Percentiles rank a stretch among this genome's conserved stretches.
Evolutionary conservation across 1,140 invertebrate species (phyloP).

Genomic region (Brachionus koreanus): DNA sequence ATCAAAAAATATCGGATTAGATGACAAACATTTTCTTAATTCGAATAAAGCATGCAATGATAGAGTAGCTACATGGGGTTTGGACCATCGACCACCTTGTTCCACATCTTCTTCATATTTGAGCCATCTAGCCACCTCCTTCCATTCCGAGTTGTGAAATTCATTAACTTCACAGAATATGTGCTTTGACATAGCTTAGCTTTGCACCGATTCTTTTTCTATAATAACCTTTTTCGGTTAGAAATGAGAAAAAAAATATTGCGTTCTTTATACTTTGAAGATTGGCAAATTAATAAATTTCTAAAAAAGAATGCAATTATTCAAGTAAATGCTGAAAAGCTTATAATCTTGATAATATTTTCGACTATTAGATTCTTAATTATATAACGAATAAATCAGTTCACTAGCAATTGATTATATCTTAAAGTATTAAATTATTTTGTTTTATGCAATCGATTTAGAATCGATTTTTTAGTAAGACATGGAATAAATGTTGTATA

Average conservation of each 20-base stretch:
- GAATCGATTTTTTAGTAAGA: neutral
- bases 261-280: neutral
- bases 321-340: neutral
- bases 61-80: slow-evolving; percentile 59
- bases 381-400: neutral
- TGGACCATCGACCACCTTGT: slow-evolving; percentile 59
- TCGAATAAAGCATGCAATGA: slow-evolving; percentile 58
- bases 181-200: neutral
- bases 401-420: neutral
- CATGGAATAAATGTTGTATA: neutral
- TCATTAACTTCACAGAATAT: slow-evolving; percentile 38
- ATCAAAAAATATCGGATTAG: slow-evolving; percentile 55
- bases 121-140: slow-evolving; percentile 54
- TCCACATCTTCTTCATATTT: slow-evolving; percentile 60
- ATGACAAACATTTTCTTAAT: slow-evolving; percentile 52
- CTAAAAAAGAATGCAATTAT: neutral
- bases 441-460: neutral
- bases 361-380: neutral
- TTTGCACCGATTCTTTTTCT: neutral
- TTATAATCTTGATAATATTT: neutral
- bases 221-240: neutral
- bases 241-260: neutral
- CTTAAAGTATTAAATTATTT: neutral
- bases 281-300: neutral
- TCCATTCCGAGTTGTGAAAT: slow-evolving; percentile 30